phyloP scores from a whole-genome alignment of 35 echinoderm and acorn worm genomes.

The Lytechinus variegatus region DNA sequence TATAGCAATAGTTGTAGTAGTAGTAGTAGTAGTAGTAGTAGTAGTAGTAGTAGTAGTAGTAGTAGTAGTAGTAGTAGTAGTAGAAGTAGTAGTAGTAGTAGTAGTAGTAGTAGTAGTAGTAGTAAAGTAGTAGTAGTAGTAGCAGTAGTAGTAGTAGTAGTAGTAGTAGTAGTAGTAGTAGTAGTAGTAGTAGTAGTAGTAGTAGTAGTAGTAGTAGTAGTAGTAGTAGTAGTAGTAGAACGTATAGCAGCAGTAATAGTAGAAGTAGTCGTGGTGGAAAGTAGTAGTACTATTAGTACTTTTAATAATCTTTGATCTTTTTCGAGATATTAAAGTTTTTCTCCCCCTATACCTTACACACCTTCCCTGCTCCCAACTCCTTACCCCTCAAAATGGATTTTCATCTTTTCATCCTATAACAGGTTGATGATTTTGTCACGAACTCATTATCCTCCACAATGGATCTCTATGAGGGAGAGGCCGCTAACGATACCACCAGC shows the following conservation, averaged over 20 bases:
- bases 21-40: no score
- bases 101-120: not conserved
- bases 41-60: not conserved
- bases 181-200: not conserved
- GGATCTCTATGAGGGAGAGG: conserved; percentile 51
- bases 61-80: not conserved
- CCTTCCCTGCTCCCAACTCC: not conserved
- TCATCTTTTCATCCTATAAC: not conserved
- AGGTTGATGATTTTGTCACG: conserved; percentile 67
- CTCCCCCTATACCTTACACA: no score
- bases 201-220: no score
- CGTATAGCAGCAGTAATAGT: no score
- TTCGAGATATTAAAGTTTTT: no score
- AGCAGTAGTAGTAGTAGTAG: not conserved
- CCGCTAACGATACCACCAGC: conserved; percentile 51
- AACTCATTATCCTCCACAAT: conserved; percentile 45
- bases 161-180: no score
- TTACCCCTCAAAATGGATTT: not conserved
- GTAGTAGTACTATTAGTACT: no score
- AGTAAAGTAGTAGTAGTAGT: not conserved
- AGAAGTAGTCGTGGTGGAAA: no score
- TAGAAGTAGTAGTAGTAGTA: not conserved
- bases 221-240: no score
- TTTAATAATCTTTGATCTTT: no score
- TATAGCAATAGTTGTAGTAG: no score